phyloP scores from a whole-genome alignment of 2,113 vertebrate species.

The Cephalopholis sonnerati region DNA sequence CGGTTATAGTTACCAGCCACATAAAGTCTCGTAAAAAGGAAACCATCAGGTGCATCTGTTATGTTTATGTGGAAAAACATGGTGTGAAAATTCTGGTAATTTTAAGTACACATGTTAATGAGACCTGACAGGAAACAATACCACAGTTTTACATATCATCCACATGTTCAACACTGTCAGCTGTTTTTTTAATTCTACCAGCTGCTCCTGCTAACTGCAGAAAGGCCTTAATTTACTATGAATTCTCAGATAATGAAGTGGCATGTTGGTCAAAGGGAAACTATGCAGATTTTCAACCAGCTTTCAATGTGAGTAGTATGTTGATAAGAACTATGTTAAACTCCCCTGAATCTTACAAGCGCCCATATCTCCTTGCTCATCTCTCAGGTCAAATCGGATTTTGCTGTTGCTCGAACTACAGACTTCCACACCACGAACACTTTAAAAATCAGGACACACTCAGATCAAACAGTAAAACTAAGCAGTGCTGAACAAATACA shows the following conservation, averaged over 20 bases:
- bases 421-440: no score
- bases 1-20: neutral
- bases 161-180: neutral
- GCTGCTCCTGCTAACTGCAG: neutral
- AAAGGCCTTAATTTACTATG: no score
- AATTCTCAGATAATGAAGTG: neutral
- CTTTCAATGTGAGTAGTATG: no score
- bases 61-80: slow-evolving; percentile 12
- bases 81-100: slow-evolving; percentile 27
- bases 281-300: no score
- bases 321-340: no score
- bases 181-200: neutral
- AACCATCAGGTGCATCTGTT: slow-evolving; percentile 27
- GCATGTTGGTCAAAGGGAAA: neutral
- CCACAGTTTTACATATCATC: slow-evolving; percentile 21
- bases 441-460: no score
- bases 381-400: no score
- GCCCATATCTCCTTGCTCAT: no score
- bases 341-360: no score
- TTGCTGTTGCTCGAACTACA: no score
- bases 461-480: no score
- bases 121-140: slow-evolving; percentile 34
- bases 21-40: neutral
- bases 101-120: slow-evolving; percentile 1
- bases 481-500: no score